Conservation (phyloP, 2,113 vertebrate genomes). For the Gambusia affinis region DNA sequence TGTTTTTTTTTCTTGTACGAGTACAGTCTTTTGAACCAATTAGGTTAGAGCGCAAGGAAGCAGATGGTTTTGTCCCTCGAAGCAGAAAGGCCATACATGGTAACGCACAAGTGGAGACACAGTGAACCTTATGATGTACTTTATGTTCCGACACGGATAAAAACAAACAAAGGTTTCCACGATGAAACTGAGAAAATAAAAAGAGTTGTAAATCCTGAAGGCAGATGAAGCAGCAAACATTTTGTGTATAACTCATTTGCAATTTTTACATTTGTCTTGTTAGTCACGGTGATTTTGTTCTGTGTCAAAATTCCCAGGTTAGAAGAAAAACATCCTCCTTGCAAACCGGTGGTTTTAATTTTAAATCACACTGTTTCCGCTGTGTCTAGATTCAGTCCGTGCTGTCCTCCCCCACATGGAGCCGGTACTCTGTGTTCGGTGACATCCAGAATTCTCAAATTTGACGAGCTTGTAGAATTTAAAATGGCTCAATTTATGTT, state of each 20-base stretch:
- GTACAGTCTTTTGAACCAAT: slow-evolving; percentile 41
- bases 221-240: background rate
- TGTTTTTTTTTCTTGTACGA: slow-evolving; percentile 23
- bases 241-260: background rate
- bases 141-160: background rate
- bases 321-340: background rate
- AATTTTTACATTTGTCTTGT: background rate
- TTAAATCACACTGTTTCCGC: background rate
- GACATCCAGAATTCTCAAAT: too few species aligned
- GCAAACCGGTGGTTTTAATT: slow-evolving; percentile 24
- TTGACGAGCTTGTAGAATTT: too few species aligned
- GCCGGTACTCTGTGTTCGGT: slow-evolving; percentile 41
- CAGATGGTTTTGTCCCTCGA: slow-evolving; percentile 39
- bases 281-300: background rate
- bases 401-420: slow-evolving; percentile 40
- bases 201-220: slow-evolving; percentile 1
- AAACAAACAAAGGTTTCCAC: background rate
- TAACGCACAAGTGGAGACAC: slow-evolving; percentile 20
- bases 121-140: background rate
- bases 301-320: background rate
- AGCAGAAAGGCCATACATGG: slow-evolving; percentile 49
- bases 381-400: slow-evolving; percentile 32
- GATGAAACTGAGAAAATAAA: background rate
- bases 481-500: too few species aligned
- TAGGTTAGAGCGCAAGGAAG: slow-evolving; percentile 14